Base-by-base conservation (phyloP, 2,113 vertebrate species). In the Tringa solitaria region DNA sequence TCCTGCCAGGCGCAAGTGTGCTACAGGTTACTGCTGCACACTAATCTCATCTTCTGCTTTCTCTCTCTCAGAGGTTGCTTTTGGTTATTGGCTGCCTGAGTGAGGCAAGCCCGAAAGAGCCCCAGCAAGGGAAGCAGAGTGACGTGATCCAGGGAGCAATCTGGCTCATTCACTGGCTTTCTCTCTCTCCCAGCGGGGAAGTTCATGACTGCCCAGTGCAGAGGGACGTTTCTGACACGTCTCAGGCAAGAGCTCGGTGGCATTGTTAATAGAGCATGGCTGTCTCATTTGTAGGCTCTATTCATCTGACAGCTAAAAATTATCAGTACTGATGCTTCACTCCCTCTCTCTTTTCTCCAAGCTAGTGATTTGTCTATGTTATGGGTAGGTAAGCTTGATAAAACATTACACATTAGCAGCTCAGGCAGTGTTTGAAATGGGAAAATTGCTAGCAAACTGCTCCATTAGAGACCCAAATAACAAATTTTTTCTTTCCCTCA, bases 281-380 rank as follows among this genome's bases (percentile, higher is more conserved):
- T 74, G 84, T 87, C 97, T 98, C 96, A 60, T 98, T 97, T 97
- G 96, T 97, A 95, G 96, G 97, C 95, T 95, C 89, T 64, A 10
- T 96, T 97, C 97, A 89, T 93, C 97, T 86, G 65, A 97, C 97
- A 97, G 96, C 97, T 92, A 82, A 94, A 97, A 96, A 97, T 96
- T 97, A 97, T 97, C 97, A 72, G 87, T 87, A 80, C 95, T 93
- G 95, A 97, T 96, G 91, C 94, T 93, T 89, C 82, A 43, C 91
- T 89, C 94, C 59, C 61, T 84, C 89, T 64, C 92, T 87, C 77
- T 81, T 84, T 96, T 86, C 94, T 96, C 96, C 97, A 48, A 65
- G 94, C 95, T 96, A 94, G 96, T 89, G 96, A 98, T 98, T 97
- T 98, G 96, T 98, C 98, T 97, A 87, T 97, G 97, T 98, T 98